phyloP scores from a whole-genome alignment of 2,797 vertebrate species.

The Phataginus tricuspis region DNA sequence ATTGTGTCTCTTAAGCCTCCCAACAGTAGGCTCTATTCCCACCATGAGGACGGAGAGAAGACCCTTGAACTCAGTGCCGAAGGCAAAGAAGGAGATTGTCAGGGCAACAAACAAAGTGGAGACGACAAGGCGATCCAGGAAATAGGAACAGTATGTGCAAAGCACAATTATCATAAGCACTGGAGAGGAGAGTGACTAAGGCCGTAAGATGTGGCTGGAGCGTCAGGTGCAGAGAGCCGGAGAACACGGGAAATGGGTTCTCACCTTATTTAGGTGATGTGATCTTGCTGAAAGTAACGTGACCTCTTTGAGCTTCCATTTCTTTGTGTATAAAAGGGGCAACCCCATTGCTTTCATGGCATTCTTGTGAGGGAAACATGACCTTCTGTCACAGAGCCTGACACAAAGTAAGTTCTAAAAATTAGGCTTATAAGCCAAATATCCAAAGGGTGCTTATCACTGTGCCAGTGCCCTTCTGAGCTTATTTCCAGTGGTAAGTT shows the following conservation, averaged over 20 bases:
- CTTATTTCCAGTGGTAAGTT: background rate
- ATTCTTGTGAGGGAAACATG: background rate
- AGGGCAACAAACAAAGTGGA: background rate
- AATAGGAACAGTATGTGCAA: background rate
- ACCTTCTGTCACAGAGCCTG: background rate
- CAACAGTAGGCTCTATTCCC: background rate
- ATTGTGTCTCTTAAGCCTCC: background rate
- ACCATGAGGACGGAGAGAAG: background rate
- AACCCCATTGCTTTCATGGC: accelerated
- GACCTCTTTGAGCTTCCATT: background rate
- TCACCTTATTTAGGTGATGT: background rate
- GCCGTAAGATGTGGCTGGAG: background rate
- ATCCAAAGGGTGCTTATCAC: background rate
- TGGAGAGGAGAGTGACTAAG: background rate
- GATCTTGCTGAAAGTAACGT: background rate
- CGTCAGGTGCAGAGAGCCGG: background rate
- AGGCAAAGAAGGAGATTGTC: background rate
- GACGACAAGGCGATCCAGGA: background rate
- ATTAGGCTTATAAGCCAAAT: background rate
- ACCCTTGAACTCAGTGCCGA: accelerated
- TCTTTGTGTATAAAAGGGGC: background rate
- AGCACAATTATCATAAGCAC: background rate
- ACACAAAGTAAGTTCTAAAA: background rate
- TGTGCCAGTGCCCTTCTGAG: background rate
- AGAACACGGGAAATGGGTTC: background rate